Percentiles rank a stretch among this genome's conserved stretches.
phyloP scores from a whole-genome alignment of 2,888 invertebrate species.

The Sinodicranocentrus sp. region DNA sequence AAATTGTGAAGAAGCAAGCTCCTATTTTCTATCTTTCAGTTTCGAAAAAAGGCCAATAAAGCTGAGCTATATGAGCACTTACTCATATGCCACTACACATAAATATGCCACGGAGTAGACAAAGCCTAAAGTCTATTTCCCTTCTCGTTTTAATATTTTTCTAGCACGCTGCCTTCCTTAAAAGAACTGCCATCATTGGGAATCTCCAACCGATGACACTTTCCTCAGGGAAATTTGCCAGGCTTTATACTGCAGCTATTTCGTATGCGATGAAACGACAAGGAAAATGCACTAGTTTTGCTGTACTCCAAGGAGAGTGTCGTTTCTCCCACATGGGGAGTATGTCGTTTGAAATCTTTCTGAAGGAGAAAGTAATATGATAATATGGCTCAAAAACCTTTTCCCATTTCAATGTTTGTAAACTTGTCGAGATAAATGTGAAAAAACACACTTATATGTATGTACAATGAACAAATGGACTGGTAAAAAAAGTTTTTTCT shows the following conservation, averaged over 20 bases:
- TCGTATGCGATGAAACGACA: background rate
- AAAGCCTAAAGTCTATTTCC: conserved; percentile 21
- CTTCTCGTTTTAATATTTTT: background rate
- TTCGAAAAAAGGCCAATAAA: background rate
- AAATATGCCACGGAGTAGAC: conserved; percentile 32
- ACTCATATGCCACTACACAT: background rate
- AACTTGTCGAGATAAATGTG: background rate
- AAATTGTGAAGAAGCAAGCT: conserved; percentile 4
- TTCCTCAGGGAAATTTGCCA: conserved; percentile 34
- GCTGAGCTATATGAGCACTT: background rate
- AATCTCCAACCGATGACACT: conserved; percentile 34
- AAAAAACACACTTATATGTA: background rate
- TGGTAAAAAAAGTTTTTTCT: too few relatives aligned
- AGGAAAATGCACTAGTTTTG: background rate
- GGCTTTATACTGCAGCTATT: too few relatives aligned
- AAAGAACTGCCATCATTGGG: conserved; percentile 7
- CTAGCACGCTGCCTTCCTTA: background rate
- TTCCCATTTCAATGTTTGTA: background rate
- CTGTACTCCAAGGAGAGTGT: too few relatives aligned
- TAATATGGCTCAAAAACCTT: background rate
- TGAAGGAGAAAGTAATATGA: too few relatives aligned
- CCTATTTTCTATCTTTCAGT: conserved; percentile 14
- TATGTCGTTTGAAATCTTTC: too few relatives aligned
- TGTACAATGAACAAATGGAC: too few relatives aligned
- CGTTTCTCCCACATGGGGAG: too few relatives aligned